Evolutionary conservation across 2,113 vertebrate genomes (phyloP).

Genomic region (Microcebus griseorufus): DNA sequence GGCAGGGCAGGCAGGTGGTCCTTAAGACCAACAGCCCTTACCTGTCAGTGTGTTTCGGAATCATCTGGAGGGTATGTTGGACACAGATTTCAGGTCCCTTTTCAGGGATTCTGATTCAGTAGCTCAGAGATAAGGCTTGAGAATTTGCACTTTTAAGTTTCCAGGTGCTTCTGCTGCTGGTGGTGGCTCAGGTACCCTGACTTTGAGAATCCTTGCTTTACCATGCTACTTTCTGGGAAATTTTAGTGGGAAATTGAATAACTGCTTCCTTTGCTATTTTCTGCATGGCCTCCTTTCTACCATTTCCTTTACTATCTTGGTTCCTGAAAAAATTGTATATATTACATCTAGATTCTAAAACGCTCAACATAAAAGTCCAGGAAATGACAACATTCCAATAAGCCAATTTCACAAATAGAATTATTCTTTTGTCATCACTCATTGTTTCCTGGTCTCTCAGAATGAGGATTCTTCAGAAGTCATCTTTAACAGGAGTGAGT

Average conservation of each 20-base stretch:
- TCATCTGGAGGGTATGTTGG: neutral
- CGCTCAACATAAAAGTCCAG: neutral
- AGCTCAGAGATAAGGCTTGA: neutral
- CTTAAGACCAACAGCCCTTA: neutral
- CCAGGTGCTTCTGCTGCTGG: too few relatives aligned
- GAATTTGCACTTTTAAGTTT: neutral
- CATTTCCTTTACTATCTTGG: neutral
- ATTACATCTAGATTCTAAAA: neutral
- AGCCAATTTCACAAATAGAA: neutral
- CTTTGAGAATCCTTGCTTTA: neutral
- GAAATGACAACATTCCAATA: neutral
- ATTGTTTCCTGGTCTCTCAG: neutral
- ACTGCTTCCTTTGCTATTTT: neutral
- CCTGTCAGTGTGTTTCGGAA: neutral
- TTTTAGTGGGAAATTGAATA: neutral
- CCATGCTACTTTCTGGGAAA: neutral
- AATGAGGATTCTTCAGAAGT: neutral
- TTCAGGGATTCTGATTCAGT: neutral
- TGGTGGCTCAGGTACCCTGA: neutral
- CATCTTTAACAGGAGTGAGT: neutral
- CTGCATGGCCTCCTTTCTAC: neutral
- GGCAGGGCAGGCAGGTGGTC: neutral
- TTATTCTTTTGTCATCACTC: neutral
- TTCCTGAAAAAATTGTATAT: neutral
- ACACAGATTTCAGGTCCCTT: neutral